Conservation (phyloP, 2,113 vertebrate genomes). For the Epinephelus lanceolatus region DNA sequence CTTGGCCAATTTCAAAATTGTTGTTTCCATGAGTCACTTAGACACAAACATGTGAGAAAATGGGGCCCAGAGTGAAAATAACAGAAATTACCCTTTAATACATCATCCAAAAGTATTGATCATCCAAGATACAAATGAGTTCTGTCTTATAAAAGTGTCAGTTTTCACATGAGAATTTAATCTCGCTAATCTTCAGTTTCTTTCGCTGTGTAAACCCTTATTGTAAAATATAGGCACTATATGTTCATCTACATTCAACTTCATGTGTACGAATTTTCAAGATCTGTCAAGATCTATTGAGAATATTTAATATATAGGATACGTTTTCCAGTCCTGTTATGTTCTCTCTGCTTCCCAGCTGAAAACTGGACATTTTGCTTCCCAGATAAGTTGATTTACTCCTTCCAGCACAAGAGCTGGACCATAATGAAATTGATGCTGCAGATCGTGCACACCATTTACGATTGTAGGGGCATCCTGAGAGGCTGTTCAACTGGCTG, state of each 20-base stretch:
- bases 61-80: too few species aligned
- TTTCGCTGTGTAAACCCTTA: not conserved
- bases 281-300: not conserved
- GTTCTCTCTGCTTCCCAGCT: not conserved
- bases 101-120: not conserved
- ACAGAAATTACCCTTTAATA: not conserved
- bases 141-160: not conserved
- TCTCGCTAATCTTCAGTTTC: not conserved
- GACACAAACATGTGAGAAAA: too few species aligned
- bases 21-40: too few species aligned
- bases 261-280: not conserved
- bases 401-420: not conserved
- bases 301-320: not conserved
- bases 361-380: constrained; percentile 6
- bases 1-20: too few species aligned
- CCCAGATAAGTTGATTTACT: constrained; percentile 11
- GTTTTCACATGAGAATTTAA: not conserved
- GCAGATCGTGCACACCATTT: not conserved
- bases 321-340: not conserved
- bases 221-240: too few species aligned
- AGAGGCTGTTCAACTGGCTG: not conserved
- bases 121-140: not conserved
- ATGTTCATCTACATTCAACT: not conserved
- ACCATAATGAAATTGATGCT: not conserved
- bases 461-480: not conserved